These are phyloP conservation scores for Amphimallon solstitiale DNA, from an alignment of 2,888 invertebrate genomes.

Conservation along the genomic window DNA sequence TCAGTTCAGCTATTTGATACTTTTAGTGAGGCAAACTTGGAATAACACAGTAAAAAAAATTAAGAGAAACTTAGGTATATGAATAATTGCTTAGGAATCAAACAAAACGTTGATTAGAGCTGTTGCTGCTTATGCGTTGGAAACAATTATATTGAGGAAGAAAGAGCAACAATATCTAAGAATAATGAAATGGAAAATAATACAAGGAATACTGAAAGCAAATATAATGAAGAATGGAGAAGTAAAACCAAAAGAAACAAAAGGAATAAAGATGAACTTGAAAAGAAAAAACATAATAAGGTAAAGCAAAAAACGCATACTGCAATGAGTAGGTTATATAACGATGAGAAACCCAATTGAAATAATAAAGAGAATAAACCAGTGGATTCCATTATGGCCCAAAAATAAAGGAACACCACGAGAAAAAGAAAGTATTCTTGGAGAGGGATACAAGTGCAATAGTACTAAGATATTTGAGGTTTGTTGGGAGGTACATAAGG, in stretches of 20 bases:
- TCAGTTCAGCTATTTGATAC: neutral
- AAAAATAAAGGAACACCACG: too few species aligned
- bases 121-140: constrained; percentile 9
- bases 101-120: constrained; percentile 16
- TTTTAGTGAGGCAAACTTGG: neutral
- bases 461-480: too few species aligned
- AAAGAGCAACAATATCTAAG: constrained; percentile 18
- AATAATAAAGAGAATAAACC: constrained; percentile 11
- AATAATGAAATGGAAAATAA: constrained; percentile 27
- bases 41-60: neutral
- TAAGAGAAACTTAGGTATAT: constrained; percentile 16
- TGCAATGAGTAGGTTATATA: constrained; percentile 28
- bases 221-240: constrained; percentile 19
- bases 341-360: constrained; percentile 19
- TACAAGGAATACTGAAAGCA: constrained; percentile 23
- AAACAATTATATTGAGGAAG: constrained; percentile 18
- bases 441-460: too few species aligned
- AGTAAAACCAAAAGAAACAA: constrained; percentile 20
- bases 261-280: constrained; percentile 20
- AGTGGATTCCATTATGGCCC: constrained; percentile 5
- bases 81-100: neutral
- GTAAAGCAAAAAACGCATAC: constrained; percentile 6
- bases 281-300: constrained; percentile 29
- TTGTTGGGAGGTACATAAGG: too few species aligned
- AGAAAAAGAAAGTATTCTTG: too few species aligned